Percentiles rank a stretch among this genome's conserved stretches.
phyloP scores from a whole-genome alignment of 2,113 vertebrate genomes.

The Ceyx margarethae region DNA sequence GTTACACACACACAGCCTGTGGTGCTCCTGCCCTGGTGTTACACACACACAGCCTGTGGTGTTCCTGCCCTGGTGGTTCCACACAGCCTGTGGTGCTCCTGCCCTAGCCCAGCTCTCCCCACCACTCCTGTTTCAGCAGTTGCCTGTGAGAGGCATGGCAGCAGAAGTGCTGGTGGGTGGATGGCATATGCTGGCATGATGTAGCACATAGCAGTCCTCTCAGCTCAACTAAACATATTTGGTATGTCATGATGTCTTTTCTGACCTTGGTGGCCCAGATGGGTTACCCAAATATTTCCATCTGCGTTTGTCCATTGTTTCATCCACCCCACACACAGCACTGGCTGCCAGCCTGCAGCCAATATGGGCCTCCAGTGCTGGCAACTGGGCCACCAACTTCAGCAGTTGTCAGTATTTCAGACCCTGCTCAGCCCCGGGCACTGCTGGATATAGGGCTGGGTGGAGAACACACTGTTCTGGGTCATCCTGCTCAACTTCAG shows the following conservation, averaged over 20 bases:
- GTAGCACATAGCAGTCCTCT: neutral
- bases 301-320: neutral
- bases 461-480: neutral
- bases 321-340: neutral
- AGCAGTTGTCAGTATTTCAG: neutral
- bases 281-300: constrained; percentile 23
- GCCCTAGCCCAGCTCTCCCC: neutral
- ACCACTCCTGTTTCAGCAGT: neutral
- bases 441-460: neutral
- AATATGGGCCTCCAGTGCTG: neutral
- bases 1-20: neutral
- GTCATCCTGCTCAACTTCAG: neutral
- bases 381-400: neutral
- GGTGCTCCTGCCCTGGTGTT: too few relatives aligned
- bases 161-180: constrained; percentile 36
- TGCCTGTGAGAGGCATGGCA: neutral
- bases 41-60: too few relatives aligned
- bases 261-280: neutral
- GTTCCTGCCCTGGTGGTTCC: neutral
- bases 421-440: neutral
- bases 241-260: neutral
- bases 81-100: neutral
- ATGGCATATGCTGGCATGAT: neutral
- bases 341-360: neutral
- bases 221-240: neutral